Evolutionary conservation across 1,140 invertebrate species (phyloP).

Genomic region (Drosophila mayri): DNA sequence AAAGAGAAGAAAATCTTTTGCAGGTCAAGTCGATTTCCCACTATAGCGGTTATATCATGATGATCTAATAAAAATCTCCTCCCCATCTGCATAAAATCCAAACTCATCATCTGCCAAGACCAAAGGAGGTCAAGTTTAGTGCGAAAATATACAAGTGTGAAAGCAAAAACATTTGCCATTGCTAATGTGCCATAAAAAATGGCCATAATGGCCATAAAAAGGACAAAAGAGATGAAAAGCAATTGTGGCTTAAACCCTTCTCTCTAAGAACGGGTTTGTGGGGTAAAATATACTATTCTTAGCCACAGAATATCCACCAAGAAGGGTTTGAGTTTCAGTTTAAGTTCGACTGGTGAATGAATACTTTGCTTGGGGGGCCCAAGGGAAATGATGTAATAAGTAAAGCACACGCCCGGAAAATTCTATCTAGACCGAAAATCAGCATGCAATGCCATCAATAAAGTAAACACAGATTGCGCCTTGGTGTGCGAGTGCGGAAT

Average conservation of each 20-base stretch:
- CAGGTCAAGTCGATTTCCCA: constrained; percentile 4
- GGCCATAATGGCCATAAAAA: constrained; percentile 36
- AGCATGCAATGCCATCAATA: constrained; percentile 63
- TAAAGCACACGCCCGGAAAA: constrained; percentile 44
- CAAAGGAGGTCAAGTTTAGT: constrained; percentile 67
- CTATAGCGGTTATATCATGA: constrained; percentile 35
- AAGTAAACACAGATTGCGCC: constrained; percentile 61
- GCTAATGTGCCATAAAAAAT: constrained; percentile 71
- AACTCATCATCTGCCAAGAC: constrained; percentile 26
- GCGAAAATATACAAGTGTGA: constrained; percentile 22
- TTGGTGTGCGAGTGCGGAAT: constrained; percentile 35
- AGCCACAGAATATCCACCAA: not conserved
- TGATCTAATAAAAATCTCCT: constrained; percentile 42
- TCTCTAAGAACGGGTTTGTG: not conserved
- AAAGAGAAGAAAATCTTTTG: constrained; percentile 43
- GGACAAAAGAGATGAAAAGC: constrained; percentile 32
- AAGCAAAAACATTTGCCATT: constrained; percentile 25
- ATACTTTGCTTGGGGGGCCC: constrained; percentile 4
- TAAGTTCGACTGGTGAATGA: constrained; percentile 18
- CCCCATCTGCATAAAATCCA: constrained; percentile 13
- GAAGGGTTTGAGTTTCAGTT: constrained; percentile 6
- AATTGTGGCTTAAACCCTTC: constrained; percentile 11
- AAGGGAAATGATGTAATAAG: constrained; percentile 72
- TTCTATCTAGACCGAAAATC: constrained; percentile 55
- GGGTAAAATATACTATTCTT: not conserved